These are phyloP conservation scores for Sylvietta virens DNA, from an alignment of 2,113 vertebrate genomes.

Conservation along the genomic window DNA sequence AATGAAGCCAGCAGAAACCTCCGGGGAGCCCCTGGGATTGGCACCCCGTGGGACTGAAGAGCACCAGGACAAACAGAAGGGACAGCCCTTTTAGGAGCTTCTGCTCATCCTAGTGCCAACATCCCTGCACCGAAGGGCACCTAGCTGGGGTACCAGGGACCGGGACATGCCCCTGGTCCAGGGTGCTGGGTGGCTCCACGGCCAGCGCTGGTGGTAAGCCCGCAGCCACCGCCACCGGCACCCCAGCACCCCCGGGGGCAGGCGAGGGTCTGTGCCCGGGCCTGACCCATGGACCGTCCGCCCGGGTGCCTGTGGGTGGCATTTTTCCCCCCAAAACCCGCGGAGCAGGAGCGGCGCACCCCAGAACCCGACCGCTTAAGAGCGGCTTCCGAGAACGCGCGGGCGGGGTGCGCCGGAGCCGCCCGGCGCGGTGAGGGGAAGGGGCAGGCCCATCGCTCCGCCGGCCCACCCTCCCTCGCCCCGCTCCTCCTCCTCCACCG, in stretches of 20 bases:
- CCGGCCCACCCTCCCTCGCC: not conserved
- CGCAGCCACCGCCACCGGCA: not conserved
- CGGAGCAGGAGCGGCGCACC: not conserved
- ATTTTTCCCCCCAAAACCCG: not conserved
- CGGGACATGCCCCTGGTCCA: not conserved
- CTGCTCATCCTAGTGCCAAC: not conserved
- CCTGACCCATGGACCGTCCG: not conserved
- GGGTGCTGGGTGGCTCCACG: not conserved
- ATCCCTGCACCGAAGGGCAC: not conserved
- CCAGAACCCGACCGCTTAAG: not conserved
- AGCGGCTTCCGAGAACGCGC: accelerated
- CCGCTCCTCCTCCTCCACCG: not conserved
- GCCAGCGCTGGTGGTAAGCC: not conserved
- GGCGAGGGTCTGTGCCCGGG: no score
- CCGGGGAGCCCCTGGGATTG: not conserved
- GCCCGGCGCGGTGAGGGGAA: not conserved
- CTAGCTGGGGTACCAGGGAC: not conserved
- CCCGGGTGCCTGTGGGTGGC: not conserved
- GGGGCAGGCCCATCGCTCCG: not conserved
- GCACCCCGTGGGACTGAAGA: not conserved
- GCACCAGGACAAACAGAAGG: not conserved
- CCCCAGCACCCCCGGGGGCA: accelerated
- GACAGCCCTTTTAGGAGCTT: not conserved
- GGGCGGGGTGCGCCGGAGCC: accelerated
- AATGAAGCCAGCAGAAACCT: not conserved